Conservation (phyloP, 2,113 vertebrate species). For the Corynorhinus townsendii region DNA sequence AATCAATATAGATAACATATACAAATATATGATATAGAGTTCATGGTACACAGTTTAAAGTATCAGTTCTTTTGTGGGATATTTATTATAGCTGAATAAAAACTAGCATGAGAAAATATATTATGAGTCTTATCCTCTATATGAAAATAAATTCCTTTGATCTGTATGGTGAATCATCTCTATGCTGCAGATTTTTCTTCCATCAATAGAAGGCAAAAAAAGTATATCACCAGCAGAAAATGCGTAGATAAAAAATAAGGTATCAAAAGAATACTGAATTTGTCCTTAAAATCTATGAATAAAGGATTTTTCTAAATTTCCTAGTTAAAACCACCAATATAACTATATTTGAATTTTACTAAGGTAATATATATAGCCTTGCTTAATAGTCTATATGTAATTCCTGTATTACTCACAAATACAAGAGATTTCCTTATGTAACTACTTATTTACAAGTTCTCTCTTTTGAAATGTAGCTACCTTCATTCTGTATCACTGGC, state of each 20-base stretch:
- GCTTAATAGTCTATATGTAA: slow-evolving; percentile 33
- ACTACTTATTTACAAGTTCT: slow-evolving; percentile 29
- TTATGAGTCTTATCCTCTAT: slow-evolving; percentile 56
- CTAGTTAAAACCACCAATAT: slow-evolving; percentile 34
- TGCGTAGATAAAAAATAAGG: slow-evolving; percentile 35
- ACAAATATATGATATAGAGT: slow-evolving; percentile 37
- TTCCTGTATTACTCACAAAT: slow-evolving; percentile 46
- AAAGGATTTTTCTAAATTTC: slow-evolving; percentile 40
- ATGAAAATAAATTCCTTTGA: slow-evolving; percentile 68
- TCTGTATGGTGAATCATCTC: slow-evolving; percentile 57
- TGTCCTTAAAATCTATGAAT: slow-evolving; percentile 46
- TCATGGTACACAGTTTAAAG: slow-evolving; percentile 53
- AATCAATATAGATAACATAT: slow-evolving; percentile 36
- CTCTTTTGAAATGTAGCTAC: slow-evolving; percentile 23
- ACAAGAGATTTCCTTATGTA: slow-evolving; percentile 20
- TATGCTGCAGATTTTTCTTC: slow-evolving; percentile 55
- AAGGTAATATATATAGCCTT: slow-evolving; percentile 21
- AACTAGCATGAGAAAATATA: slow-evolving; percentile 53
- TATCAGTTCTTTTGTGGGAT: slow-evolving; percentile 50
- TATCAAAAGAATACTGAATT: slow-evolving; percentile 53
- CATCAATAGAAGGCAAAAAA: slow-evolving; percentile 57
- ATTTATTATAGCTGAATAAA: slow-evolving; percentile 52
- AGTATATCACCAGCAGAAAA: slow-evolving; percentile 51
- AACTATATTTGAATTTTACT: slow-evolving; percentile 55
- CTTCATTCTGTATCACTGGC: neutral